phyloP scores from a whole-genome alignment of 1,140 invertebrate genomes.

The Akabosia matsudoensis region DNA sequence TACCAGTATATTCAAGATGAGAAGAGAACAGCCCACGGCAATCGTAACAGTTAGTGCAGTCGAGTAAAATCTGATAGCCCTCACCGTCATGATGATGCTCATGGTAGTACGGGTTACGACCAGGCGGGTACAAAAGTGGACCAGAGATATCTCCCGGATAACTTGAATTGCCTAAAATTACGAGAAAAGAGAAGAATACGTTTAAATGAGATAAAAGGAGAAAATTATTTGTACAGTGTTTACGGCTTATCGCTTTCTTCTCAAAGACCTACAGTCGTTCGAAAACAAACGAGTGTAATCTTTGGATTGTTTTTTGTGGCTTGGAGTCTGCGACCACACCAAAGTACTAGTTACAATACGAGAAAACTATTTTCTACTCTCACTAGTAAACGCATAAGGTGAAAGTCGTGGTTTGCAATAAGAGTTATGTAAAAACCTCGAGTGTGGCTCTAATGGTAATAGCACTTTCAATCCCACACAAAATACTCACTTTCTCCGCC shows the following conservation, averaged over 20 bases:
- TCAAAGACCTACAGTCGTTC: too few species aligned
- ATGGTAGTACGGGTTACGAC: conserved; percentile 4
- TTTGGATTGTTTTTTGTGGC: background rate
- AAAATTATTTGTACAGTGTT: too few species aligned
- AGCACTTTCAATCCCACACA: background rate
- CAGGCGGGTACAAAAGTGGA: conserved; percentile 15
- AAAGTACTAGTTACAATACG: background rate
- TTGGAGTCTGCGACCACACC: background rate
- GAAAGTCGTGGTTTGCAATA: background rate
- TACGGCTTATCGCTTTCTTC: background rate
- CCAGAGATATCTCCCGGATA: conserved; percentile 13
- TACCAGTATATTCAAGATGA: conserved; percentile 65
- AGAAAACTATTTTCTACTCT: background rate
- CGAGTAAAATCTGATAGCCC: conserved; percentile 48
- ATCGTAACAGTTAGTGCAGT: conserved; percentile 56
- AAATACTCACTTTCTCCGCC: too few species aligned
- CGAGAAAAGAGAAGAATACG: background rate
- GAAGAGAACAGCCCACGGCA: conserved; percentile 57
- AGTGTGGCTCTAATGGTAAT: too few species aligned
- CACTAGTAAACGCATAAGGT: conserved; percentile 1
- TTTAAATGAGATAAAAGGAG: background rate
- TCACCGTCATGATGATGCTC: background rate
- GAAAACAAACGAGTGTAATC: too few species aligned
- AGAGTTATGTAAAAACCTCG: conserved; percentile 7
- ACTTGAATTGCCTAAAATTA: conserved; percentile 18